These are phyloP conservation scores for Euura saliciscinereae DNA, from an alignment of 1,140 invertebrate species.

Conservation along the genomic window DNA sequence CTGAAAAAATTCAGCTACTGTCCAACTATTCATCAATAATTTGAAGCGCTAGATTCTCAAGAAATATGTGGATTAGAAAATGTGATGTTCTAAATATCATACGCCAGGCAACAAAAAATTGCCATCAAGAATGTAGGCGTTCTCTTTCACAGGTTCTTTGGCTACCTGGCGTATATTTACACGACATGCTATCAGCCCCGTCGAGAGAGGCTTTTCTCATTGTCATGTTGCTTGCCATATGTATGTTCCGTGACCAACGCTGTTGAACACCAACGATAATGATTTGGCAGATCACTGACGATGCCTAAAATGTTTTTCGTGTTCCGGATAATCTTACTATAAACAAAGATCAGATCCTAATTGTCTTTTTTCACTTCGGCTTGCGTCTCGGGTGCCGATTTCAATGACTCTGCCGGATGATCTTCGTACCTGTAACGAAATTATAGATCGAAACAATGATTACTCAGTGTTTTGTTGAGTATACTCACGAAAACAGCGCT, in stretches of 20 bases:
- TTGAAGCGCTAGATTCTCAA: too few species aligned
- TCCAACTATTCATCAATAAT: too few species aligned
- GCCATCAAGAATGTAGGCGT: too few species aligned
- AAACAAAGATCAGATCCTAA: conserved; percentile 36
- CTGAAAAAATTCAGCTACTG: too few species aligned
- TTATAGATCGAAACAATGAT: conserved; percentile 22
- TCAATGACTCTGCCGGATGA: conserved; percentile 61
- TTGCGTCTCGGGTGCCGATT: conserved; percentile 42
- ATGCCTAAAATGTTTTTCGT: background rate
- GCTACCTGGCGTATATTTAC: background rate
- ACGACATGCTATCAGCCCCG: background rate
- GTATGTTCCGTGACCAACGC: background rate
- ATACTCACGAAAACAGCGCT: conserved; percentile 86
- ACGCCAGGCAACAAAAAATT: too few species aligned
- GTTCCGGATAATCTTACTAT: background rate
- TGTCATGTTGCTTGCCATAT: background rate
- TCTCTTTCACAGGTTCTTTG: background rate
- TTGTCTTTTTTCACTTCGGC: conserved; percentile 53
- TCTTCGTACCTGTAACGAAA: conserved; percentile 66
- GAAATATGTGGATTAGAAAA: too few species aligned
- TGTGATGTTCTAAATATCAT: too few species aligned
- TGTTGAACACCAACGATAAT: background rate
- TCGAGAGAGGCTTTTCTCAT: background rate
- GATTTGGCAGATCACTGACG: background rate
- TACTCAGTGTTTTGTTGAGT: conserved; percentile 16